A percentile compares a stretch with the other conserved stretches of the same genome.
phyloP scores from a whole-genome alignment of 35 echinoderm and acorn worm species.

The Diadema setosum region DNA sequence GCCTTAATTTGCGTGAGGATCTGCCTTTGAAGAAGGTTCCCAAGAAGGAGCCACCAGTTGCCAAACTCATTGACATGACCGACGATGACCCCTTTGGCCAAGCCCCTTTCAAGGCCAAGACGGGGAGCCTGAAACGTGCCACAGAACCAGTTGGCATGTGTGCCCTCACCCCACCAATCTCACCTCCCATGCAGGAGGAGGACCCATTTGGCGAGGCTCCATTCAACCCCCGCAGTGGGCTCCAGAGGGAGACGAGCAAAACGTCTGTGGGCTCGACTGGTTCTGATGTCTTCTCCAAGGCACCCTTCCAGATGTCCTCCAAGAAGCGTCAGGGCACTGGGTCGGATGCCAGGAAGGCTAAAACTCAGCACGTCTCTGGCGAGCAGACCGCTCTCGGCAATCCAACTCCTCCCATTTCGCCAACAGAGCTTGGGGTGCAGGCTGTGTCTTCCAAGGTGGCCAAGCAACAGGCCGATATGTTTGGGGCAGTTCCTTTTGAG shows the following conservation, averaged over 20 bases:
- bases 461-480: slow-evolving; percentile 68
- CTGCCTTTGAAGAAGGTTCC: slow-evolving; percentile 33
- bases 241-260: slow-evolving; percentile 74
- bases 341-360: slow-evolving; percentile 35
- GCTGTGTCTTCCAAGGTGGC: neutral
- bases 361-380: slow-evolving; percentile 77
- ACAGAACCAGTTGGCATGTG: slow-evolving; percentile 69
- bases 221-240: slow-evolving; percentile 42
- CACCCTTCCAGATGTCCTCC: slow-evolving; percentile 73
- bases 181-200: slow-evolving; percentile 71
- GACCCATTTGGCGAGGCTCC: slow-evolving; percentile 79
- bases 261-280: slow-evolving; percentile 75
- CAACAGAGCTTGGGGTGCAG: slow-evolving; percentile 60
- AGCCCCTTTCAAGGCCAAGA: slow-evolving; percentile 65
- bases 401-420: slow-evolving; percentile 95
- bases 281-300: slow-evolving; percentile 94
- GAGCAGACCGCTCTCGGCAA: slow-evolving; percentile 64
- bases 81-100: slow-evolving; percentile 70
- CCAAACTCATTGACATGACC: slow-evolving; percentile 70
- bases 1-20: slow-evolving; percentile 68
- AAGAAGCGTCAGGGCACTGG: slow-evolving; percentile 79
- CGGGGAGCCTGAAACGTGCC: slow-evolving; percentile 12
- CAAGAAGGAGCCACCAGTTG: slow-evolving; percentile 29
- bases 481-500: slow-evolving; percentile 93
- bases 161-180: slow-evolving; percentile 92